Conservation (phyloP, 2,888 invertebrate species). For the Drosophila ochracea region DNA sequence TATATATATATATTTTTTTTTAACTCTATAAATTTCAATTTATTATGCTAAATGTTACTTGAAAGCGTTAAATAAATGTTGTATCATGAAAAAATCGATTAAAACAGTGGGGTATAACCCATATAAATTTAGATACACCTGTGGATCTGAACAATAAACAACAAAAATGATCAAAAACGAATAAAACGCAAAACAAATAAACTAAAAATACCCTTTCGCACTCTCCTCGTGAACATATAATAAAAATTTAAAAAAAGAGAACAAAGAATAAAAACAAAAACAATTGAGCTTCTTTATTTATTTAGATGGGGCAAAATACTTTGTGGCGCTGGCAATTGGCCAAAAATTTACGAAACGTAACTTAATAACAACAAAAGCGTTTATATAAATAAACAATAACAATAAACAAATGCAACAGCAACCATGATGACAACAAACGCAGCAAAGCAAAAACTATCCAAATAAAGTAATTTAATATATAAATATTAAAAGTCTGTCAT, state of each 20-base stretch:
- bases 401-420: constrained; percentile 41
- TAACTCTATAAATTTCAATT: not conserved
- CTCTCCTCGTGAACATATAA: not conserved
- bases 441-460: constrained; percentile 10
- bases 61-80: not conserved
- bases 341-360: constrained; percentile 44
- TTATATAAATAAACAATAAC: constrained; percentile 50
- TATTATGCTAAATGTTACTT: not conserved
- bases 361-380: constrained; percentile 36
- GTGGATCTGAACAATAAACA: constrained; percentile 41
- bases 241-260: not conserved
- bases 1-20: too few species aligned
- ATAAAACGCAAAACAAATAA: constrained; percentile 37
- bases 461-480: not conserved
- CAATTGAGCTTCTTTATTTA: constrained; percentile 41
- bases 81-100: not conserved
- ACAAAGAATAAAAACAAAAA: constrained; percentile 5
- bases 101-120: not conserved
- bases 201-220: constrained; percentile 26
- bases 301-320: constrained; percentile 47
- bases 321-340: constrained; percentile 52
- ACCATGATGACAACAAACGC: constrained; percentile 8
- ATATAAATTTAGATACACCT: constrained; percentile 34
- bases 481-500: not conserved
- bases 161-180: constrained; percentile 37